These are phyloP conservation scores for Scaptomyza flava DNA, from an alignment of 2,888 invertebrate species.

Conservation along the genomic window DNA sequence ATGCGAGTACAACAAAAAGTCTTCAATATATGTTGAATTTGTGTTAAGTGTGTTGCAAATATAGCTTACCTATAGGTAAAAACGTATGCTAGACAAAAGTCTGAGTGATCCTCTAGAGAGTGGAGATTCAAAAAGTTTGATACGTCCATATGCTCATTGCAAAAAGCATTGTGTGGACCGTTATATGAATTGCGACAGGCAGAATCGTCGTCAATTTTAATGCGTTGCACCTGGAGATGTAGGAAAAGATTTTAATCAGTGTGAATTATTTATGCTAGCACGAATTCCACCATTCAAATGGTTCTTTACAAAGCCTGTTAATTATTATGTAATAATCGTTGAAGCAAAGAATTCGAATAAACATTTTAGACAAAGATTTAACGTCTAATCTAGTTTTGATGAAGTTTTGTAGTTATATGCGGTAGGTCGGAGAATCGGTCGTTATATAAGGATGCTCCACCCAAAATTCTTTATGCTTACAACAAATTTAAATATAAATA, in stretches of 20 bases:
- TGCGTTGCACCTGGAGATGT: conserved; percentile 80
- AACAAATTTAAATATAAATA: too few relatives aligned
- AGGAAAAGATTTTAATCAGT: neutral
- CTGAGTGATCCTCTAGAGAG: conserved; percentile 98
- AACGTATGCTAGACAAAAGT: conserved; percentile 99
- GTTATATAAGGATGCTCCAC: too few relatives aligned
- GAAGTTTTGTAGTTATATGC: too few relatives aligned
- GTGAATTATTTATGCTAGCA: too few relatives aligned
- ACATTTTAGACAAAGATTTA: too few relatives aligned
- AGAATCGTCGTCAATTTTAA: conserved; percentile 96
- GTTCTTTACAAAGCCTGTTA: too few relatives aligned
- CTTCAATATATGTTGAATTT: neutral
- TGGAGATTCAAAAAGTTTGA: conserved; percentile 99
- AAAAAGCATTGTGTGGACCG: conserved; percentile 94
- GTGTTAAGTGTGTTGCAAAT: neutral
- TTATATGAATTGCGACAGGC: conserved; percentile 88
- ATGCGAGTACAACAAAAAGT: neutral
- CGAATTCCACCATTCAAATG: too few relatives aligned
- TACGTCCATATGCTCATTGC: conserved; percentile 98
- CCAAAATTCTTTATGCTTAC: too few relatives aligned
- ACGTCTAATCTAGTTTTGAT: too few relatives aligned
- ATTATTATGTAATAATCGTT: too few relatives aligned
- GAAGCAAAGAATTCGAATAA: too few relatives aligned
- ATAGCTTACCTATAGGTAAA: conserved; percentile 91
- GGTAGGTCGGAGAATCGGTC: too few relatives aligned